Percentiles rank a stretch among this genome's conserved stretches.
Evolutionary conservation across 1,140 invertebrate genomes (phyloP).

Genomic region (Saccostrea glomerata): DNA sequence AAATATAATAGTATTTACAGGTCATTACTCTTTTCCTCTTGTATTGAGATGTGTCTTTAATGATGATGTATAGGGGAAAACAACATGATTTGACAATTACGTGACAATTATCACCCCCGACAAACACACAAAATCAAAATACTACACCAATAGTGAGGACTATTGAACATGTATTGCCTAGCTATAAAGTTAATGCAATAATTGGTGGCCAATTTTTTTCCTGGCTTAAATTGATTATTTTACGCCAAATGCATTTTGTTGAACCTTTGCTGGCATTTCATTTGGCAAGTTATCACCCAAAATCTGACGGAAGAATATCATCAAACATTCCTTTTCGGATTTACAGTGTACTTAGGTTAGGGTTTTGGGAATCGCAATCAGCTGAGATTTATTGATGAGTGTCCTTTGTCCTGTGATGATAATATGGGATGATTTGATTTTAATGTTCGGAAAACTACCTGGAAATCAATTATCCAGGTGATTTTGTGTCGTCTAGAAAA

Average conservation of each 20-base stretch:
- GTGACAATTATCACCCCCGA: not conserved
- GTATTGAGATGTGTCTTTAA: not conserved
- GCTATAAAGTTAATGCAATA: conserved; percentile 28
- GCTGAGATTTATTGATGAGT: not conserved
- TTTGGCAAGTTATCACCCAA: conserved; percentile 17
- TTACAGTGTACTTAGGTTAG: not conserved
- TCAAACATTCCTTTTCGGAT: conserved; percentile 17
- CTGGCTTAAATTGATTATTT: conserved; percentile 27
- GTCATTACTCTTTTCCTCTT: not conserved
- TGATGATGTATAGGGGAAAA: conserved; percentile 3
- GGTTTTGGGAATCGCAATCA: not conserved
- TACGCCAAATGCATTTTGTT: not conserved
- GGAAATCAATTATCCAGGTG: conserved; percentile 24
- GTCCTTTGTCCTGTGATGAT: not conserved
- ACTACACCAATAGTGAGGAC: not conserved
- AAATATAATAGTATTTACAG: not conserved
- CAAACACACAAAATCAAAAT: conserved; percentile 17
- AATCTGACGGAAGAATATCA: conserved; percentile 31
- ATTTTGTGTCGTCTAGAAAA: not conserved
- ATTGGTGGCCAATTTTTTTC: not conserved
- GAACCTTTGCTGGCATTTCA: conserved; percentile 7
- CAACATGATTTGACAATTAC: not conserved
- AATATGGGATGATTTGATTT: conserved; percentile 31
- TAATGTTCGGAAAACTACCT: conserved; percentile 26
- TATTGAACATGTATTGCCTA: not conserved